Evolutionary conservation across 2,888 invertebrate species (phyloP), one percentile per base, ranked within the genome.

Genomic region (Odontocolon sp.): DNA sequence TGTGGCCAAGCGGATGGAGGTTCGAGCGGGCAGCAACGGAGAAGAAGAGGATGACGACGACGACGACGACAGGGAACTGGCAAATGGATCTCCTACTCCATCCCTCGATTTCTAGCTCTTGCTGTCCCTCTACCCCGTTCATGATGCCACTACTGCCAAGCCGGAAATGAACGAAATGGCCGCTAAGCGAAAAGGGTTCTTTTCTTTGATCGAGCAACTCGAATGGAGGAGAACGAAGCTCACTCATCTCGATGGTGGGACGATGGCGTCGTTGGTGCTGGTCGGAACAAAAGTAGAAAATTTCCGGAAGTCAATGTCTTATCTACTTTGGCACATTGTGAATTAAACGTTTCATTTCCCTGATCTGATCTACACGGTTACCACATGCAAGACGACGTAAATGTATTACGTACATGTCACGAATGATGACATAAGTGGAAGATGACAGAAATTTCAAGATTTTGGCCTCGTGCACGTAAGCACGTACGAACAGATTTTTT

Each of bases 111-210:
- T 50, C 45, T 33, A 31, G 36, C 50, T 38, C n/a, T 16, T 33
- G 23, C 21, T 6, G 42, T 18, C 61, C 31, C 59, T 77, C 50
- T n/a, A 52, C 16, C 52, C 14, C 28, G 52, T 52, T 31, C 52
- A 31, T n/a, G n/a, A n/a, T 50, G 42, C 63, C 72, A 54, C 66
- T 71, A 45, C 59, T 66, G 52, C 69, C 82, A 81, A 81, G 82
- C 87, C 89, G 89, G 89, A 89, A 90, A 90, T 89, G 88, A 90
- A 89, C 87, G 87, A 86, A 89, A 90, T 89, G 87, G 88, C 86
- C 86, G 88, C 87, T 87, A 86, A 87, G 86, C 87, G 86, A 89
- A 87, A 87, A 85, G 87, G 87, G 86, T 87, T 87, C 84, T 80
- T 84, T 87, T 86, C 87, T 87, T 89, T 87, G 84, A 87, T 85